Percentiles rank a stretch among this genome's conserved stretches.
Conservation (phyloP, 2,797 vertebrate species). For the Typhlichthys eigenmanni region DNA sequence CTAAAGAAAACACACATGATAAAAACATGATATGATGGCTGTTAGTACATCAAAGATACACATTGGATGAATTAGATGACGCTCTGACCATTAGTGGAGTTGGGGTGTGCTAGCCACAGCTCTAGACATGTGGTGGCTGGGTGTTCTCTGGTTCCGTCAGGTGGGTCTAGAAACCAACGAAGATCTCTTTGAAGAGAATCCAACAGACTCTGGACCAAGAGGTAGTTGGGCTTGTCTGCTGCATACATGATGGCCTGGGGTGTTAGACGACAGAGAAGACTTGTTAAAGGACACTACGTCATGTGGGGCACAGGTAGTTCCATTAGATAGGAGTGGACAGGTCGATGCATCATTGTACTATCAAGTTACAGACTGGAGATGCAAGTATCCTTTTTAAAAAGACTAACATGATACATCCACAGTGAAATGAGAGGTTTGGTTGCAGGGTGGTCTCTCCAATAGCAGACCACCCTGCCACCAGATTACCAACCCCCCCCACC, state of each 20-base stretch:
- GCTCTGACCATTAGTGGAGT: conserved; percentile 74
- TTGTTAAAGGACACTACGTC: not conserved
- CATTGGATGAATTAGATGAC: not conserved
- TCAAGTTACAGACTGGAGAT: no score
- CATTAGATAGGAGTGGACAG: no score
- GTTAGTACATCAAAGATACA: not conserved
- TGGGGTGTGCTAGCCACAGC: conserved; percentile 76
- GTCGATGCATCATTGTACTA: no score
- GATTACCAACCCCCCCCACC: conserved; percentile 58
- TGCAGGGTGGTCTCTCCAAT: not conserved
- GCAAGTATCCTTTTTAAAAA: no score
- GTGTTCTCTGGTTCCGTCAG: conserved; percentile 78
- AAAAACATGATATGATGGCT: not conserved
- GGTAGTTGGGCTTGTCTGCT: conserved; percentile 67
- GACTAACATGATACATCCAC: no score
- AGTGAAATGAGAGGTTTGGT: not conserved
- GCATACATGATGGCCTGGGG: conserved; percentile 59
- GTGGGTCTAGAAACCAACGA: conserved; percentile 71
- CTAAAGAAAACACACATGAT: conserved; percentile 54
- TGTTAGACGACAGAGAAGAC: not conserved
- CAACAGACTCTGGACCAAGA: conserved; percentile 66
- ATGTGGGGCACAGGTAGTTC: no score
- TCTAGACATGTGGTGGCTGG: conserved; percentile 84
- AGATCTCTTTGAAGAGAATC: conserved; percentile 74
- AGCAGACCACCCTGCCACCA: not conserved